Conservation (phyloP, 2,797 vertebrate species). For the Anguilla marmorata region DNA sequence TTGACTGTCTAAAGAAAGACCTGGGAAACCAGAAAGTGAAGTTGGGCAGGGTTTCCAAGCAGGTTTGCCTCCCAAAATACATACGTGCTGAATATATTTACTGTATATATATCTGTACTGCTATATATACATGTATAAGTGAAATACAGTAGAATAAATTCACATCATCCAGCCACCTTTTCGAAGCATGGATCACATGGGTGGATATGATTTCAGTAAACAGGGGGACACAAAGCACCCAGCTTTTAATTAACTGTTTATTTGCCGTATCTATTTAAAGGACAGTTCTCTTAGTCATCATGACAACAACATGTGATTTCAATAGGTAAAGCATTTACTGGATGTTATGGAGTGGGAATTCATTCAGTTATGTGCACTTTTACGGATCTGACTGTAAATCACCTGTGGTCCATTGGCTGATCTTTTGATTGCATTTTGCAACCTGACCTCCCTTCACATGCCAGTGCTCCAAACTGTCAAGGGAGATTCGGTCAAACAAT, state of each 20-base stretch:
- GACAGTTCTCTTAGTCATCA: neutral
- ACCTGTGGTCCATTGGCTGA: neutral
- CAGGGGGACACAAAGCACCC: neutral
- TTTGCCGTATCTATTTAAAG: neutral
- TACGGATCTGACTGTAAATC: neutral
- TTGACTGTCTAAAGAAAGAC: constrained; percentile 65
- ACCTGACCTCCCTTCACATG: constrained; percentile 16
- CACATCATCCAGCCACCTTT: neutral
- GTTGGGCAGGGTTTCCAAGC: constrained; percentile 68
- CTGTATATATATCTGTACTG: neutral
- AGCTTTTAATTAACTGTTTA: neutral
- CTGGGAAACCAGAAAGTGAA: constrained; percentile 71
- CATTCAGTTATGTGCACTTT: neutral
- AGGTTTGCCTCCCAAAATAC: constrained; percentile 61
- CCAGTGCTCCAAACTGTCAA: constrained; percentile 81
- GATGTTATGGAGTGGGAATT: neutral
- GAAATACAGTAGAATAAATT: neutral
- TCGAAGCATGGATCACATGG: neutral
- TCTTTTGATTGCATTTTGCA: neutral
- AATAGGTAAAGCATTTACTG: neutral
- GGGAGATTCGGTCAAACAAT: constrained; percentile 72
- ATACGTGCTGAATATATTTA: neutral
- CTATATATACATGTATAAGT: neutral
- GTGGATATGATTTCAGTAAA: neutral
- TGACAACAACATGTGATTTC: neutral